Evolutionary conservation across 2,888 invertebrate species (phyloP).

Genomic region (Drosophila atripex): DNA sequence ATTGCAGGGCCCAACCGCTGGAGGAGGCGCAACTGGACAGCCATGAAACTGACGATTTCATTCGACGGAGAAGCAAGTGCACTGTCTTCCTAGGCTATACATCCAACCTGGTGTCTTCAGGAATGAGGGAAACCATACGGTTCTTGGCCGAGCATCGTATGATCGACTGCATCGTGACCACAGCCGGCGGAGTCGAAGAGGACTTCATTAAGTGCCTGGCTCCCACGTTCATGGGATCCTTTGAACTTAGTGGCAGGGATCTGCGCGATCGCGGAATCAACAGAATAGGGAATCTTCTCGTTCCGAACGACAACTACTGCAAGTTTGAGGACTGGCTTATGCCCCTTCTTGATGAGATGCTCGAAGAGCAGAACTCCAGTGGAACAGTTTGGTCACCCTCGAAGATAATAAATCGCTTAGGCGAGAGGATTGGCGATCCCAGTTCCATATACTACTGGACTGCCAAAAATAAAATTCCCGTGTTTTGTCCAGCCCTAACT

Average conservation of each 20-base stretch:
- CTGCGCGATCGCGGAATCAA: slow-evolving; percentile 94
- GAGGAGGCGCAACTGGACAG: slow-evolving; percentile 87
- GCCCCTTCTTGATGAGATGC: slow-evolving; percentile 95
- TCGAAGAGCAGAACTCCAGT: slow-evolving; percentile 92
- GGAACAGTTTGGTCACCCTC: slow-evolving; percentile 95
- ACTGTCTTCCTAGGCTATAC: slow-evolving; percentile 99
- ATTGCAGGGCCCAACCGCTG: slow-evolving; percentile 89
- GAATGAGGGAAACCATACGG: slow-evolving; percentile 94
- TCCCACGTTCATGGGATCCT: slow-evolving; percentile 96
- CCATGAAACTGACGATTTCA: slow-evolving; percentile 92
- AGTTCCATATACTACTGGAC: slow-evolving; percentile 99
- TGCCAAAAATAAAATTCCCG: slow-evolving; percentile 97
- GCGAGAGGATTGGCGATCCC: slow-evolving; percentile 94
- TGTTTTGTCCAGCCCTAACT: slow-evolving; percentile 98
- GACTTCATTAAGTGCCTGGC: slow-evolving; percentile 99
- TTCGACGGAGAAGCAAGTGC: slow-evolving; percentile 90
- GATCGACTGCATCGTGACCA: slow-evolving; percentile 98
- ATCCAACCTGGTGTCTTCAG: slow-evolving; percentile 98
- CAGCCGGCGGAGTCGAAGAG: slow-evolving; percentile 99
- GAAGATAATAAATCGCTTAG: slow-evolving; percentile 91
- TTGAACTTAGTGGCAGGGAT: slow-evolving; percentile 90
- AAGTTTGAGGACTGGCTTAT: slow-evolving; percentile 98
- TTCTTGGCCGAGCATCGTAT: slow-evolving; percentile 94
- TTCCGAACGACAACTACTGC: slow-evolving; percentile 99
- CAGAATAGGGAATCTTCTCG: slow-evolving; percentile 93